These are phyloP conservation scores for Lochmaea capreae DNA, from an alignment of 2,888 invertebrate species.

Conservation along the genomic window DNA sequence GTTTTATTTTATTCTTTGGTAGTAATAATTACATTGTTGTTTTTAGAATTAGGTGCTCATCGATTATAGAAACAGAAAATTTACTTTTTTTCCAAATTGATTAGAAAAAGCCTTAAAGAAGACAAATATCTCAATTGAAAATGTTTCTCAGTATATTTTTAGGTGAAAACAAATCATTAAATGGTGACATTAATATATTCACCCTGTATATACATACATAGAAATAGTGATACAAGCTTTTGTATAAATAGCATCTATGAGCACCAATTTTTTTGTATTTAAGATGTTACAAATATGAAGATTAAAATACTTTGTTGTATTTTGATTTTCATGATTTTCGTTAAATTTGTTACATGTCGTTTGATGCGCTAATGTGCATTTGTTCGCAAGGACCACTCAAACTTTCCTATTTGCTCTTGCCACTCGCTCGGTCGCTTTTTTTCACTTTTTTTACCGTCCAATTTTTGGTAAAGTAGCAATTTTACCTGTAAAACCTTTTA, in stretches of 20 bases:
- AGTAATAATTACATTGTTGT: slow-evolving; percentile 24
- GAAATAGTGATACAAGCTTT: neutral
- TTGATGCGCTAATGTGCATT: slow-evolving; percentile 67
- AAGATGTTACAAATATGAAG: slow-evolving; percentile 24
- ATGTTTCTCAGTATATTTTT: neutral
- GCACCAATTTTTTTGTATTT: slow-evolving; percentile 32
- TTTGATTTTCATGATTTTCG: slow-evolving; percentile 37
- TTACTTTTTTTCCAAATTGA: neutral
- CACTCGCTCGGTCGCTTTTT: slow-evolving; percentile 64
- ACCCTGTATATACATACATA: neutral
- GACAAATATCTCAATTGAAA: neutral
- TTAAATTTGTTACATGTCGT: slow-evolving; percentile 62
- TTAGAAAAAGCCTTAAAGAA: neutral
- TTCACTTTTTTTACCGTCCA: slow-evolving; percentile 32
- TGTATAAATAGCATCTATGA: slow-evolving; percentile 27
- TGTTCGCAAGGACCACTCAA: slow-evolving; percentile 85
- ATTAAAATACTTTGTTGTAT: slow-evolving; percentile 40
- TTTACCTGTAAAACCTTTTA: neutral
- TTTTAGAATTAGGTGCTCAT: slow-evolving; percentile 42
- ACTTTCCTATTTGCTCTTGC: slow-evolving; percentile 71
- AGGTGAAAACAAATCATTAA: neutral
- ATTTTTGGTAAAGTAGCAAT: neutral
- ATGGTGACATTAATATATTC: neutral
- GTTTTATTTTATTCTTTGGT: slow-evolving; percentile 19
- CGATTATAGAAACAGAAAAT: slow-evolving; percentile 9